These are phyloP conservation scores for Atta cephalotes DNA, from an alignment of 1,140 invertebrate species.

Conservation along the genomic window DNA sequence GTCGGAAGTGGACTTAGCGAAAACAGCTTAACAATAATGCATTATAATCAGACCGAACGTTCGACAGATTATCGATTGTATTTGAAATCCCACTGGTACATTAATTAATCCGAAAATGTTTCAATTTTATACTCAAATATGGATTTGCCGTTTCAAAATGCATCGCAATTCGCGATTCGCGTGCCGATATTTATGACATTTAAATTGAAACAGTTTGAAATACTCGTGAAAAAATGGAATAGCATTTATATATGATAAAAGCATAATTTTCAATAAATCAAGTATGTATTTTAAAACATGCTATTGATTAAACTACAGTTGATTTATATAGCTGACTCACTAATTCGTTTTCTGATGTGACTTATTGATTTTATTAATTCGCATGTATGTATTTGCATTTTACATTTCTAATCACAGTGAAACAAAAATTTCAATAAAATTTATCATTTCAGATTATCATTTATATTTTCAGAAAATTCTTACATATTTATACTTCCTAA, in stretches of 20 bases:
- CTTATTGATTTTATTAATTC: constrained; percentile 35
- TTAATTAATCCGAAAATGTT: constrained; percentile 50
- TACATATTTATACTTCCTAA: neutral
- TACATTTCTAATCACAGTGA: neutral
- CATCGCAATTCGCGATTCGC: constrained; percentile 2
- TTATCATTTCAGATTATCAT: neutral
- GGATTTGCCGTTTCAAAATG: neutral
- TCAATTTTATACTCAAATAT: constrained; percentile 9
- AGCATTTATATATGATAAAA: constrained; percentile 14
- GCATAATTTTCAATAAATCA: constrained; percentile 37
- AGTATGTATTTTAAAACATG: neutral
- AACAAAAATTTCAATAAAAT: neutral
- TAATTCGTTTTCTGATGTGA: constrained; percentile 26
- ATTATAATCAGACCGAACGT: constrained; percentile 20
- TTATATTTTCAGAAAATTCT: neutral
- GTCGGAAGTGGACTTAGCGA: constrained; percentile 45
- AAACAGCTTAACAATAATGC: constrained; percentile 31
- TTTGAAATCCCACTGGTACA: neutral
- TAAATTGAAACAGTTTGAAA: constrained; percentile 27
- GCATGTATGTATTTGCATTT: neutral
- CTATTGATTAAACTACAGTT: constrained; percentile 38
- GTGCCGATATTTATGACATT: constrained; percentile 1
- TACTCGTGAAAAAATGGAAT: constrained; percentile 15
- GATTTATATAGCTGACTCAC: constrained; percentile 47
- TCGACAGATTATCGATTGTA: constrained; percentile 32